A percentile compares a stretch with the other conserved stretches of the same genome.
These are phyloP conservation scores for Oscheius sp. DNA, from an alignment of 2,888 invertebrate genomes.

Conservation along the genomic window DNA sequence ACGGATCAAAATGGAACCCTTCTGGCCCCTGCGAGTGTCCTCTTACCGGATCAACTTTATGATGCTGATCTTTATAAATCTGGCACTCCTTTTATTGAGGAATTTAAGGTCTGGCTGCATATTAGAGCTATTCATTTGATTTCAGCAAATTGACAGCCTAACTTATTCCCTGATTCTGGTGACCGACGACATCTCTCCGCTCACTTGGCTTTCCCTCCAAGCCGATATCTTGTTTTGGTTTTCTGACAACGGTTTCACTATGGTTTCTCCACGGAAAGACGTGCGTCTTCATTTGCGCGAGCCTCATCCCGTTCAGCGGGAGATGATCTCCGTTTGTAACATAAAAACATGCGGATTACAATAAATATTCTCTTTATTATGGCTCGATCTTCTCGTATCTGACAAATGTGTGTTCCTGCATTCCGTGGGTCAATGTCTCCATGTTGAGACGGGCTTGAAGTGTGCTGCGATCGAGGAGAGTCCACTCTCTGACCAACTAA, in stretches of 20 bases:
- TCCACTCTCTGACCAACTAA: conserved; percentile 72
- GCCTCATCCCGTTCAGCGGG: conserved; percentile 34
- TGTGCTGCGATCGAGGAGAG: conserved; percentile 64
- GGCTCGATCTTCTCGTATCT: conserved; percentile 58
- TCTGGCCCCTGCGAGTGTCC: conserved; percentile 21
- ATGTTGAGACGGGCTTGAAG: conserved; percentile 71
- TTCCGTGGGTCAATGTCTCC: conserved; percentile 72
- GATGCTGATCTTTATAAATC: background rate
- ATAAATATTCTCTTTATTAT: conserved; percentile 9
- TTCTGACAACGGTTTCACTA: conserved; percentile 66
- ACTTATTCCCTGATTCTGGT: conserved; percentile 50
- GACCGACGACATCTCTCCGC: conserved; percentile 58
- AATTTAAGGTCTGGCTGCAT: background rate
- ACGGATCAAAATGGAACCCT: background rate
- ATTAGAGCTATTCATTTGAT: background rate
- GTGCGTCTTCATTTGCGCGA: conserved; percentile 36
- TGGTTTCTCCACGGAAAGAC: conserved; percentile 39
- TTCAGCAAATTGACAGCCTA: conserved; percentile 31
- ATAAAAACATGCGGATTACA: conserved; percentile 46
- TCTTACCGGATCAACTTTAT: conserved; percentile 26
- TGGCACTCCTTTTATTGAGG: background rate
- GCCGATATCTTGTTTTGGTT: conserved; percentile 55
- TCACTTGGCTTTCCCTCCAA: conserved; percentile 66
- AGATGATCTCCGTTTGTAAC: conserved; percentile 55
- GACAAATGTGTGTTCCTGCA: conserved; percentile 69